Evolutionary conservation across 1,140 invertebrate species (phyloP), one percentile per base, ranked within the genome.

Genomic region (Drosophila willistoni): DNA sequence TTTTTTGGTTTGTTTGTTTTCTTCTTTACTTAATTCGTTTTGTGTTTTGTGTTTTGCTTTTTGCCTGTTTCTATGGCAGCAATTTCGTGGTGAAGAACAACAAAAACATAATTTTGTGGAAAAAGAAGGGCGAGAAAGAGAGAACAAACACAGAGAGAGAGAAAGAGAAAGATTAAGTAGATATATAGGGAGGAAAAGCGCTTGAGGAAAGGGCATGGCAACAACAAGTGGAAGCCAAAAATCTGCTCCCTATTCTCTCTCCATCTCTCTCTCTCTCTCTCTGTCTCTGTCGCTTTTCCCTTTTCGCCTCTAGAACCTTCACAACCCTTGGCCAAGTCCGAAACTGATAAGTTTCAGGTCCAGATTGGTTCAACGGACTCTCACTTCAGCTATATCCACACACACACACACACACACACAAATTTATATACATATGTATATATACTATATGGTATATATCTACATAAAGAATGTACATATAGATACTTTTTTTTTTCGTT

Each of bases 161-260:
- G 44, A 22, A 9, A 47, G 7, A 39, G 64, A n/a, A 7, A 42
- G 3, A 62, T 29, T 29, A 29, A 29, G 29, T 25, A 25, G 29
- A 22, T 13, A 22, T 13, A 22, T 7, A 29, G 17, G 17, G 10
- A 7, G 34, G 25, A 22, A 56, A 22, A 17, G 54, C 13, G 10
- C 34, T 13, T 17, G 19, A 19, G 33, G 57, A 7, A 17, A 19
- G 17, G 6, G 7, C 29, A 19, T 61, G 62, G 33, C 22, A 75
- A 39, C 74, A 77, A 77, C 75, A 77, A 77, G 75, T 77, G 74
- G 73, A 77, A 77, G 73, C 75, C 73, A 77, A 77, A 77, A 71
- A 77, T 77, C 67, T 78, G 73, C 67, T 36, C 56, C 56, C 56
- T 14, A 14, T 59, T 36, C 14, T 29, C 6, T 29, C 6, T 29